A percentile compares a stretch with the other conserved stretches of the same genome.
Conservation (phyloP, 2,113 vertebrate genomes). For the Pterocles gutturalis region DNA sequence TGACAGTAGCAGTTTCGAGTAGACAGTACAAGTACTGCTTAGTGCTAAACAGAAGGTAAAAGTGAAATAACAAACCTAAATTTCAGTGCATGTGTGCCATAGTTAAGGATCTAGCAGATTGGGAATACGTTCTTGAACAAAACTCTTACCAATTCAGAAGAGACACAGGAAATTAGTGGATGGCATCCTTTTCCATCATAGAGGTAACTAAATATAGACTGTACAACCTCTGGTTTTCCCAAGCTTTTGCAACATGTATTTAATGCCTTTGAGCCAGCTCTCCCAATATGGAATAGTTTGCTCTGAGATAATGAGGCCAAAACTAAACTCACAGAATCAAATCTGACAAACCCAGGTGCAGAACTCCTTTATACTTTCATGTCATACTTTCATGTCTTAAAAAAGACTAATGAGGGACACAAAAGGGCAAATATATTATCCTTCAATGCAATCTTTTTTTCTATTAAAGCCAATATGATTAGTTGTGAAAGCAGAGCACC, state of each 20-base stretch:
- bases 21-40: neutral
- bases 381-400: neutral
- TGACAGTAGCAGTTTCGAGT: neutral
- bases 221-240: neutral
- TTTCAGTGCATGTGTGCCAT: neutral
- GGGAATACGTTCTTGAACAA: neutral
- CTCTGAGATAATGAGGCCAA: neutral
- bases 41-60: neutral
- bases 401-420: neutral
- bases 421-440: neutral
- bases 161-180: neutral
- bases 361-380: neutral
- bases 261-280: neutral
- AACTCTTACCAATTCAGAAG: neutral
- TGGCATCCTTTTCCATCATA: neutral
- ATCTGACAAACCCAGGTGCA: neutral
- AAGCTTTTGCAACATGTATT: neutral
- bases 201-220: neutral
- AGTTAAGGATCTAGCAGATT: neutral
- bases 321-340: neutral
- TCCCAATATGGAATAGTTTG: neutral
- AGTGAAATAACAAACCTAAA: neutral
- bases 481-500: neutral
- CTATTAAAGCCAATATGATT: neutral
- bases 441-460: neutral